Conservation (phyloP, 2,888 invertebrate genomes). For the Epirrhoe alternata region DNA sequence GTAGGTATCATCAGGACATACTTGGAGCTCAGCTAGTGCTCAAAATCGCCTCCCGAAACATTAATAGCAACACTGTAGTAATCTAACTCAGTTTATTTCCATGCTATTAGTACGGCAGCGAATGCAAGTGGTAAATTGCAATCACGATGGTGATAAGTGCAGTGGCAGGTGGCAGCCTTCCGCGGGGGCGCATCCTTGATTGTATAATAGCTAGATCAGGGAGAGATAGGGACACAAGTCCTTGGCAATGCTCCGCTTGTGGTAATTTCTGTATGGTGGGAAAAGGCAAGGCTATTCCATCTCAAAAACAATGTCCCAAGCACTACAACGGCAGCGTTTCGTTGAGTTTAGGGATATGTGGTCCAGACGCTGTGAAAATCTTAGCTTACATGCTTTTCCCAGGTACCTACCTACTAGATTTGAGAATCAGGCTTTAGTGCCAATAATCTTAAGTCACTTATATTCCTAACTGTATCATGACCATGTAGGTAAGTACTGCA, state of each 20-base stretch:
- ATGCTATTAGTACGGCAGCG: conserved; percentile 21
- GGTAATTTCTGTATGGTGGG: neutral
- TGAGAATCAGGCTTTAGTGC: neutral
- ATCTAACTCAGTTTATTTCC: conserved; percentile 8
- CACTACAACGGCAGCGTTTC: too few species aligned
- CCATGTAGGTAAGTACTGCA: conserved; percentile 18
- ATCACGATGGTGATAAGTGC: conserved; percentile 43
- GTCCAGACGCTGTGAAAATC: too few species aligned
- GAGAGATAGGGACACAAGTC: conserved; percentile 19
- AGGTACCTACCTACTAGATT: too few species aligned
- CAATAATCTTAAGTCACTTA: neutral
- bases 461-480: conserved; percentile 12
- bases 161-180: conserved; percentile 47
- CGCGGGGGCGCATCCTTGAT: conserved; percentile 51
- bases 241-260: conserved; percentile 7
- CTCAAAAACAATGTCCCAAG: too few species aligned
- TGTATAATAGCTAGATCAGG: conserved; percentile 28
- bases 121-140: conserved; percentile 50
- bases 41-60: neutral
- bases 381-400: neutral
- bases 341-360: too few species aligned
- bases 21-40: too few species aligned
- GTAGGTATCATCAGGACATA: too few species aligned
- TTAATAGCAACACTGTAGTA: conserved; percentile 15
- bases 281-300: too few species aligned